phyloP scores from a whole-genome alignment of 2,888 invertebrate species.

The Onthophagus sagittarius region DNA sequence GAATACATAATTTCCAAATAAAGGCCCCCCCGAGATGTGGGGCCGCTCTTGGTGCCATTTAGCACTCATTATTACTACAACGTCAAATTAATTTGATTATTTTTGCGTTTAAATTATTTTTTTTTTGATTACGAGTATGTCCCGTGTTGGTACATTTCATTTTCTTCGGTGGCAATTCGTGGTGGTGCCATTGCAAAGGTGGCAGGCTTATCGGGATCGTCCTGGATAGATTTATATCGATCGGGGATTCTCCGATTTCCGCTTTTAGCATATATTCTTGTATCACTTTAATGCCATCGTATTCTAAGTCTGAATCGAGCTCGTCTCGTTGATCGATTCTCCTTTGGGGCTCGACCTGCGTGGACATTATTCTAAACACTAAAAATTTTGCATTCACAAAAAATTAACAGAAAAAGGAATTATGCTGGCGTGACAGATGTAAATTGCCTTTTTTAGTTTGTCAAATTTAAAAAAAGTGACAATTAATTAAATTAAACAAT shows the following conservation, averaged over 20 bases:
- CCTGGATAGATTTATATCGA: constrained; percentile 47
- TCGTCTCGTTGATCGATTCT: neutral
- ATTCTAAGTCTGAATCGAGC: constrained; percentile 12
- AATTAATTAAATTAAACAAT: no score
- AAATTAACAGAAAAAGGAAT: constrained; percentile 5
- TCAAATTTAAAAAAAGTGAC: no score
- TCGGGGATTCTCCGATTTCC: constrained; percentile 46
- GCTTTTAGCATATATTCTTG: constrained; percentile 39
- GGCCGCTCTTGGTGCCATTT: constrained; percentile 62
- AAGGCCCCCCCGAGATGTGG: constrained; percentile 57
- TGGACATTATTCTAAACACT: constrained; percentile 14
- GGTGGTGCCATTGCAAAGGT: constrained; percentile 56
- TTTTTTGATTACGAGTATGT: constrained; percentile 52
- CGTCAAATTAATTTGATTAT: no score
- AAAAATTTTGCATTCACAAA: constrained; percentile 15
- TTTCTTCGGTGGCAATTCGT: constrained; percentile 58
- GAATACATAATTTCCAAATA: constrained; percentile 58
- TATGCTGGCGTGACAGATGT: neutral
- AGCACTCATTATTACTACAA: constrained; percentile 57
- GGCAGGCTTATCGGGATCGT: constrained; percentile 47
- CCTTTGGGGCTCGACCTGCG: constrained; percentile 1
- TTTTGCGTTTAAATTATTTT: no score
- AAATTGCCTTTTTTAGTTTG: neutral
- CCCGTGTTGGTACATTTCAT: constrained; percentile 66
- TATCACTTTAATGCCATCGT: constrained; percentile 30